These are phyloP conservation scores for Indicator maculatus DNA, from an alignment of 2,113 vertebrate genomes.

Conservation along the genomic window DNA sequence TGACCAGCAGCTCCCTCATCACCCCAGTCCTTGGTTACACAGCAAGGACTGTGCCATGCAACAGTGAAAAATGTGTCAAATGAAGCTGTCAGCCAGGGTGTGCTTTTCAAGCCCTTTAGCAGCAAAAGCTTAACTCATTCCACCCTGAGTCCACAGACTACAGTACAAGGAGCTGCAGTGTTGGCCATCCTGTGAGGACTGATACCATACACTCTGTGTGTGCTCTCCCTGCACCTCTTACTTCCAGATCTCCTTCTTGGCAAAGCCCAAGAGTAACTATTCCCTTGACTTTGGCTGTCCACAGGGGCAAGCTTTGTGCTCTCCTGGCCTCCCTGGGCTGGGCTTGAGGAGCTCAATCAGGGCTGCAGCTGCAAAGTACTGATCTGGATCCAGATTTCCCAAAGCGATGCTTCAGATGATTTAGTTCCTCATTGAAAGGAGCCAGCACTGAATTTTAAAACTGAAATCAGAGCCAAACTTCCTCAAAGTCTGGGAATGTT, in stretches of 20 bases:
- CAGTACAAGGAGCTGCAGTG: neutral
- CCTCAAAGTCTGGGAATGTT: conserved; percentile 72
- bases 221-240: neutral
- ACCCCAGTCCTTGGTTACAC: neutral
- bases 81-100: neutral
- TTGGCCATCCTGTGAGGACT: neutral
- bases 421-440: conserved; percentile 55
- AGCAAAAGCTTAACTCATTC: neutral
- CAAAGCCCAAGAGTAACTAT: neutral
- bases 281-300: neutral
- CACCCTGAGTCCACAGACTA: neutral
- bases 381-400: conserved; percentile 62
- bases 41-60: neutral
- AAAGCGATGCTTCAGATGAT: conserved; percentile 45
- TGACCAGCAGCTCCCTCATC: neutral
- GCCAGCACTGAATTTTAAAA: conserved; percentile 56
- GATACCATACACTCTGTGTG: neutral
- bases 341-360: neutral
- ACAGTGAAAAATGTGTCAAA: neutral
- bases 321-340: neutral
- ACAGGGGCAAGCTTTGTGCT: accelerated
- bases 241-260: neutral
- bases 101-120: neutral
- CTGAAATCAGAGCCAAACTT: conserved; percentile 65
- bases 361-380: conserved; percentile 28